phyloP scores from a whole-genome alignment of 1,140 invertebrate species.

The Drepana arcuata region DNA sequence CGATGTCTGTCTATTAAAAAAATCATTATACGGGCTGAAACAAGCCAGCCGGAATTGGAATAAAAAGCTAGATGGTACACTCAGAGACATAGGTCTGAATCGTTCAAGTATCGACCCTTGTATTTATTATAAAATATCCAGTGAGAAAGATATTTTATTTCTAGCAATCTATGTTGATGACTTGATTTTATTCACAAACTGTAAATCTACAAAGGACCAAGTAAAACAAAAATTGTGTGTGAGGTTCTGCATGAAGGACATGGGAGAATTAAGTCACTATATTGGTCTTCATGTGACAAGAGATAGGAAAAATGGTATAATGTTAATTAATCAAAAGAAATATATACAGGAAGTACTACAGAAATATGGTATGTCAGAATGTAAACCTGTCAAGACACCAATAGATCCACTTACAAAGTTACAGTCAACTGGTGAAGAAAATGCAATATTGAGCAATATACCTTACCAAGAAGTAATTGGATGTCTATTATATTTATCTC shows the following conservation, averaged over 20 bases:
- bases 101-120: constrained; percentile 24
- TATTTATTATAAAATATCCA: constrained; percentile 24
- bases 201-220: constrained; percentile 10
- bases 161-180: constrained; percentile 36
- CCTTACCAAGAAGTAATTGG: constrained; percentile 34
- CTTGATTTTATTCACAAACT: constrained; percentile 23
- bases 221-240: constrained; percentile 29
- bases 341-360: constrained; percentile 41
- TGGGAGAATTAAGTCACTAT: constrained; percentile 22
- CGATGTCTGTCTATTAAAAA: constrained; percentile 31
- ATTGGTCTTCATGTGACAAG: constrained; percentile 35
- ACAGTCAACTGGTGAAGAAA: constrained; percentile 10
- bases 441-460: constrained; percentile 9
- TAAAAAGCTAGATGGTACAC: constrained; percentile 16
- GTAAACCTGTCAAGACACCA: constrained; percentile 33
- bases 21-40: constrained; percentile 47
- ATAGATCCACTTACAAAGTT: constrained; percentile 29
- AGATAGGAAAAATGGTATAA: constrained; percentile 15
- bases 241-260: constrained; percentile 25
- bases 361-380: constrained; percentile 39
- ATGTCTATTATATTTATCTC: too few relatives aligned
- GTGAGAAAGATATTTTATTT: constrained; percentile 17
- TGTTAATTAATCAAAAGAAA: constrained; percentile 32
- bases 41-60: constrained; percentile 34
- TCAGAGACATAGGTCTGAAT: constrained; percentile 15